Evolutionary conservation across 2,113 vertebrate species (phyloP).

Genomic region (Hystrix brachyura): DNA sequence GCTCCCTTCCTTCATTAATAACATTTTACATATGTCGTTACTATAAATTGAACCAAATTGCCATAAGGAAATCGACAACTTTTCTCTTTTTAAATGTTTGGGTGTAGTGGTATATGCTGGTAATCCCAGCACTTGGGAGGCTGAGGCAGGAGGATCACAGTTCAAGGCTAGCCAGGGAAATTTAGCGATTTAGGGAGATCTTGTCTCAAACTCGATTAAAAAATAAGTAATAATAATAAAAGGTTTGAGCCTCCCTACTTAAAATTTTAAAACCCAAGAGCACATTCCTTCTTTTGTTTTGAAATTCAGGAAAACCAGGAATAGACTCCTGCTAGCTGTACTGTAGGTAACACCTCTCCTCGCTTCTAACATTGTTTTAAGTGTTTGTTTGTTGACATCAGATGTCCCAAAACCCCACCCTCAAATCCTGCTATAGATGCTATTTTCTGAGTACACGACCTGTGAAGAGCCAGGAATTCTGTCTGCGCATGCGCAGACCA

Average conservation of each 20-base stretch:
- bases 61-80: background rate
- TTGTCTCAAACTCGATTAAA: background rate
- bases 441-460: background rate
- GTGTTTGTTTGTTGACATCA: background rate
- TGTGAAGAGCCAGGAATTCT: background rate
- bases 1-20: background rate
- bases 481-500: background rate
- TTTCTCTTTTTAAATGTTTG: background rate
- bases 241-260: background rate
- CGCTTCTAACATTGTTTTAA: background rate
- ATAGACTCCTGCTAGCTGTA: background rate
- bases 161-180: background rate
- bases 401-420: background rate
- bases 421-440: background rate
- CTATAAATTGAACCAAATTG: background rate
- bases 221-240: background rate
- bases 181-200: background rate
- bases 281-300: background rate
- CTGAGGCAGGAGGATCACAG: background rate
- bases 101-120: background rate
- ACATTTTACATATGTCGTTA: background rate
- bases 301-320: background rate
- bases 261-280: background rate
- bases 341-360: background rate
- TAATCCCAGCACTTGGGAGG: background rate